Evolutionary conservation across 2,888 invertebrate genomes (phyloP).

Genomic region (Drosophila ustulata): DNA sequence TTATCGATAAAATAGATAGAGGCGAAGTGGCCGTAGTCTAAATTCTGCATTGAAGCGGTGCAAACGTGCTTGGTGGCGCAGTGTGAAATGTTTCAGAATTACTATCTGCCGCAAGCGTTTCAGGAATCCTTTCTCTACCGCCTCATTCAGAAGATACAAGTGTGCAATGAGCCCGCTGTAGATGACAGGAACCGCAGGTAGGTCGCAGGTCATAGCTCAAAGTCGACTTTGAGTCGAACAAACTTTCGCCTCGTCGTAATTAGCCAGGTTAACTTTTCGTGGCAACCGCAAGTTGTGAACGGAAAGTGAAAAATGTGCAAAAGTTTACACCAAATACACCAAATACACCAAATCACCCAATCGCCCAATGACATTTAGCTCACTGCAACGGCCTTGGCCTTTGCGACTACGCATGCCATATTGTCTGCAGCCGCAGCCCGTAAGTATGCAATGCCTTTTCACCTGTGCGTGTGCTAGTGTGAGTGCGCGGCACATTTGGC

Average conservation of each 20-base stretch:
- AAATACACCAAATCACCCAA: conserved; percentile 22
- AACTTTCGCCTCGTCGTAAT: conserved; percentile 56
- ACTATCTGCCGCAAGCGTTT: conserved; percentile 61
- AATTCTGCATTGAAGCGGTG: conserved; percentile 34
- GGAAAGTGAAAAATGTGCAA: conserved; percentile 67
- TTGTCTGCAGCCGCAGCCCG: conserved; percentile 42
- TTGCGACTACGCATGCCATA: conserved; percentile 57
- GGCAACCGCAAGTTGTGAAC: conserved; percentile 13
- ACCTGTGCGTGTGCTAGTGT: conserved; percentile 33
- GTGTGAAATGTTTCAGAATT: conserved; percentile 69
- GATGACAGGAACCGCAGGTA: conserved; percentile 59
- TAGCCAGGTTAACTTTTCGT: conserved; percentile 59
- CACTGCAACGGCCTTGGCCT: conserved; percentile 67
- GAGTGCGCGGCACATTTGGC: conserved; percentile 64
- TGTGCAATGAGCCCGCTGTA: conserved; percentile 68
- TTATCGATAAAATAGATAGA: conserved; percentile 76
- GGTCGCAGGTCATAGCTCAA: conserved; percentile 7
- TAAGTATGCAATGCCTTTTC: conserved; percentile 47
- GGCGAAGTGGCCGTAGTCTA: conserved; percentile 35
- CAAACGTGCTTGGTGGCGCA: conserved; percentile 31
- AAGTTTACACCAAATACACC: conserved; percentile 25
- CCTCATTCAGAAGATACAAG: conserved; percentile 68
- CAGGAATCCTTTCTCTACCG: conserved; percentile 73
- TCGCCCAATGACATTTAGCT: conserved; percentile 67
- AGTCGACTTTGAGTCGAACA: conserved; percentile 21